A percentile compares a stretch with the other conserved stretches of the same genome.
Evolutionary conservation across 35 echinoderm and acorn worm genomes (phyloP).

Genomic region (Lytechinus variegatus): DNA sequence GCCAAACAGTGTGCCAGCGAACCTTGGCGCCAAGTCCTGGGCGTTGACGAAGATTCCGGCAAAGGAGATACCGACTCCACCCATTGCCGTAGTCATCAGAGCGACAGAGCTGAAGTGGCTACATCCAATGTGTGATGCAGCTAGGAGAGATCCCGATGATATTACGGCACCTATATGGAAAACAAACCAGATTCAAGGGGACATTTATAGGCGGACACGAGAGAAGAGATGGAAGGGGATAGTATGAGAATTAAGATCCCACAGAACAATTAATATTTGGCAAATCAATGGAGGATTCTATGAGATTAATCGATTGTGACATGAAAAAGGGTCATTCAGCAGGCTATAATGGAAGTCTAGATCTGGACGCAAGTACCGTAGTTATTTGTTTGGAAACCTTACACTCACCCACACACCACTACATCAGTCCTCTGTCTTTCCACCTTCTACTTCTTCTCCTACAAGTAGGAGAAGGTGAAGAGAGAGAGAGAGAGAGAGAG

Average conservation of each 20-base stretch:
- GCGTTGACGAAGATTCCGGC: conserved; percentile 11
- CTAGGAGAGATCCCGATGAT: not conserved
- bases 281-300: no score
- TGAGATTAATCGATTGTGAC: no score
- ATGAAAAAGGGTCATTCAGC: no score
- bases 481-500: no score
- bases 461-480: no score
- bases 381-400: no score
- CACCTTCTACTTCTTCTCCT: no score
- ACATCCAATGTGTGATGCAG: not conserved
- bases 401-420: no score
- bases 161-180: not conserved
- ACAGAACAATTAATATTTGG: no score
- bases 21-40: not conserved
- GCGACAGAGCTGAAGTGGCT: not conserved
- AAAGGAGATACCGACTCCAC: not conserved
- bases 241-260: not conserved
- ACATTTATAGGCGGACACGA: not conserved
- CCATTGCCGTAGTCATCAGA: conserved; percentile 10
- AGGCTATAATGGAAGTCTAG: no score
- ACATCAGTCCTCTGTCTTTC: no score
- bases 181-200: not conserved
- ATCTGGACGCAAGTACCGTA: no score
- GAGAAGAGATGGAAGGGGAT: not conserved
- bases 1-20: conserved; percentile 7